These are phyloP conservation scores for Ernsta delagoae DNA, from an alignment of 2,888 invertebrate genomes.

Conservation along the genomic window DNA sequence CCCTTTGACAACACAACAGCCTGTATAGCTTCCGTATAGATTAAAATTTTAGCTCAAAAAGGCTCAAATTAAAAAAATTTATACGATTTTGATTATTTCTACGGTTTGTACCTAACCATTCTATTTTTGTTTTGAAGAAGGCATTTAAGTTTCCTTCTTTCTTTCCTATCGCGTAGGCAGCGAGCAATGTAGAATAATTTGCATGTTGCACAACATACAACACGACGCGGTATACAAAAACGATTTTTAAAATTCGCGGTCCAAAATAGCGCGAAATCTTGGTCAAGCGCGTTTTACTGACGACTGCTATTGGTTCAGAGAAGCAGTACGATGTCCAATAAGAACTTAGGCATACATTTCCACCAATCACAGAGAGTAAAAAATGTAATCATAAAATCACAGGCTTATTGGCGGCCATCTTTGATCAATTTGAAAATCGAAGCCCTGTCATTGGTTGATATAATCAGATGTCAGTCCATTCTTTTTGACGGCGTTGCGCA, in stretches of 20 bases:
- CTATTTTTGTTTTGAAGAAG: no score
- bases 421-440: constrained; percentile 63
- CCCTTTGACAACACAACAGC: no score
- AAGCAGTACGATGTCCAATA: constrained; percentile 53
- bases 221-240: no score
- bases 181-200: no score
- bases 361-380: constrained; percentile 63
- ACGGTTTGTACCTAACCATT: no score
- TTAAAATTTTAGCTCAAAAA: no score
- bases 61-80: no score
- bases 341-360: constrained; percentile 45
- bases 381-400: constrained; percentile 55
- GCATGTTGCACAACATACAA: no score
- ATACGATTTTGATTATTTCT: no score
- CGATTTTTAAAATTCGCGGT: constrained; percentile 47
- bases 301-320: constrained; percentile 54
- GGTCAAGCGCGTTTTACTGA: constrained; percentile 48
- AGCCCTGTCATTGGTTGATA: constrained; percentile 68
- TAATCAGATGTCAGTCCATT: constrained; percentile 69
- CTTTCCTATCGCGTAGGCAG: no score
- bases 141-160: no score
- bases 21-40: no score
- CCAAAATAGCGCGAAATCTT: constrained; percentile 56
- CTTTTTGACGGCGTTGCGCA: constrained; percentile 81
- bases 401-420: constrained; percentile 66